phyloP scores from a whole-genome alignment of 2,113 vertebrate species.

The Psammodynastes pulverulentus region DNA sequence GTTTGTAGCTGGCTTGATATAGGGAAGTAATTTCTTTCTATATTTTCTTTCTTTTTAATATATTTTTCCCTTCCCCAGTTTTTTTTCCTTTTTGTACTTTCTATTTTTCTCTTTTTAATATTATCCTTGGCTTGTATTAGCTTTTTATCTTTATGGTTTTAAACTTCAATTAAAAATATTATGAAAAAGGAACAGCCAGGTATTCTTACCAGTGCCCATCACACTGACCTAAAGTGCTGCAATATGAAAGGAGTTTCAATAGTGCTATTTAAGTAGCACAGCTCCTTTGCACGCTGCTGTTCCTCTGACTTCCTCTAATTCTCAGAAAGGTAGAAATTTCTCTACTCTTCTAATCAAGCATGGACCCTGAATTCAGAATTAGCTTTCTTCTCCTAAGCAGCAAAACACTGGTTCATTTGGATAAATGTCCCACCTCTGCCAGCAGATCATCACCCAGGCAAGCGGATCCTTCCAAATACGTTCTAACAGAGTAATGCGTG shows the following conservation, averaged over 20 bases:
- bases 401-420: neutral
- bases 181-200: neutral
- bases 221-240: neutral
- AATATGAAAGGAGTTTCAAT: neutral
- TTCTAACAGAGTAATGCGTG: neutral
- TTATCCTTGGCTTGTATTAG: neutral
- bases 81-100: neutral
- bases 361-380: neutral
- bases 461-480: neutral
- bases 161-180: neutral
- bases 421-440: neutral
- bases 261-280: neutral
- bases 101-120: neutral
- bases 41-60: neutral
- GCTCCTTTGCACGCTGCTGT: neutral
- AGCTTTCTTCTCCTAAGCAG: neutral
- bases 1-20: neutral
- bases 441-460: neutral
- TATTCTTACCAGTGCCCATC: neutral
- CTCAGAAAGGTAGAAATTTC: neutral
- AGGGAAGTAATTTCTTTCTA: neutral
- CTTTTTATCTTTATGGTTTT: neutral
- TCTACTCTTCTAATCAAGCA: neutral
- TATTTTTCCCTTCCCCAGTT: neutral
- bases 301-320: neutral